Evolutionary conservation across 2,113 vertebrate genomes (phyloP), one percentile per base, ranked within the genome.

Genomic region (Pseudonaja textilis): DNA sequence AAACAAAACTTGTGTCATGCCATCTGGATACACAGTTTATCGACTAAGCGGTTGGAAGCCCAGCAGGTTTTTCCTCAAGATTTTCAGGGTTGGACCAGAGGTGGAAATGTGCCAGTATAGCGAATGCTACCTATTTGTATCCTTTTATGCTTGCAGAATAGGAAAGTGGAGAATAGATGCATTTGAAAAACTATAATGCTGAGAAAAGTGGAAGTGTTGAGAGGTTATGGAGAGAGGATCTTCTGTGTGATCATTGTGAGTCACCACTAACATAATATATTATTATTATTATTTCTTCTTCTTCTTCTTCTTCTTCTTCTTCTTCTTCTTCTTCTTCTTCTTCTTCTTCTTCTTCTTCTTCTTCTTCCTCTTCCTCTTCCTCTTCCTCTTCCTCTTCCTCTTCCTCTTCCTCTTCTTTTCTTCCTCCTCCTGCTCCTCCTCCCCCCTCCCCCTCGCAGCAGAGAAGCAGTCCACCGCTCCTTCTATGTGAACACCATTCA

Each of bases 321-420:
- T 55, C 54, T 57, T 22, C 20, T 23, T 7, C 56, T 23, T 7
- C 56, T 22, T 6, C 55, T 56, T 1, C 18, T 22, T 22, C 55
- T 56, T 5, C 55, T 22, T 22, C 55, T 22, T 22, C 18, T 22
- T 5, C 18, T 6, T 11, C 52, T 54, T 3, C 52, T 11, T 14
- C 52, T 2, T 14, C 52, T 11, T 14, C 52, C 2, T 3, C 52
- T 11, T 14, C 11, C 2, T 1, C 14, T 8, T 20, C 55, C 1
- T 6, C 55, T 22, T 5, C 18, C 1, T 4, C 5, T 5, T 6
- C 55, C 0, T 4, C 5, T 20, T 1, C 20, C 0, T 1, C 22
- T 5, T 54, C 52, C 2, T 14, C 52, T 54, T 0, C 12, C 2
- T 54, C 52, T 10, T 11, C 50, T 52, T 52, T 9, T 10, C 14